These are phyloP conservation scores for Hyposmocoma kahamanoa DNA, from an alignment of 1,140 invertebrate species.

Conservation along the genomic window DNA sequence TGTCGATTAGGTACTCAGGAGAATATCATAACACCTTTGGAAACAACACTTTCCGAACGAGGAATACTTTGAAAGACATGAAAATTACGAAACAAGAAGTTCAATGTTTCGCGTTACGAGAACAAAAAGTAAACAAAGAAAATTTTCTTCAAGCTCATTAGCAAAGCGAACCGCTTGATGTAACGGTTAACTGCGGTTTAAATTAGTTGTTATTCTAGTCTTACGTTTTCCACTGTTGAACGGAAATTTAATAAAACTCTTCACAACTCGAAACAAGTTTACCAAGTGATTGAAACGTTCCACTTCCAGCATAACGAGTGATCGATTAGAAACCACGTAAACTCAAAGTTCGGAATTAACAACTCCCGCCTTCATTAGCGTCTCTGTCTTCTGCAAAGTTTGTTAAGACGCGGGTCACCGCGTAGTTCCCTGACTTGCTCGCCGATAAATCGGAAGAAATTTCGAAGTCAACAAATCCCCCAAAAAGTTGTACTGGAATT, in stretches of 20 bases:
- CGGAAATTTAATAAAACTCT: conserved; percentile 11
- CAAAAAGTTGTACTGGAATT: conserved; percentile 22
- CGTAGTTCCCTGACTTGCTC: conserved; percentile 28
- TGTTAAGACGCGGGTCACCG: conserved; percentile 4
- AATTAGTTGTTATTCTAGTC: neutral
- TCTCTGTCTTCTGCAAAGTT: conserved; percentile 32
- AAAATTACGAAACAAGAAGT: too few relatives aligned
- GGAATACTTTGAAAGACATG: too few relatives aligned
- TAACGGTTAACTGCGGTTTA: neutral
- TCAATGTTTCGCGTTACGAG: too few relatives aligned
- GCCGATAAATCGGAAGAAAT: conserved; percentile 35
- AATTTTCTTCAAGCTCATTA: too few relatives aligned
- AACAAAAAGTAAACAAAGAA: too few relatives aligned
- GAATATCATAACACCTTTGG: too few relatives aligned
- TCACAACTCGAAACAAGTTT: conserved; percentile 2
- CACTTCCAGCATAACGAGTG: neutral
- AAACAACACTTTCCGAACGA: too few relatives aligned
- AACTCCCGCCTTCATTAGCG: conserved; percentile 34
- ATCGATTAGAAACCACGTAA: conserved; percentile 27
- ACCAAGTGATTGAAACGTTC: conserved; percentile 5
- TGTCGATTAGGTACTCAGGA: too few relatives aligned
- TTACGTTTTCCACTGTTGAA: neutral
- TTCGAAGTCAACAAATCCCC: conserved; percentile 22
- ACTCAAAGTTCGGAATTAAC: conserved; percentile 30
- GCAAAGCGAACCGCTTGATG: too few relatives aligned